Conservation (phyloP, 1,140 invertebrate species). For the Drosophila nikananu region DNA sequence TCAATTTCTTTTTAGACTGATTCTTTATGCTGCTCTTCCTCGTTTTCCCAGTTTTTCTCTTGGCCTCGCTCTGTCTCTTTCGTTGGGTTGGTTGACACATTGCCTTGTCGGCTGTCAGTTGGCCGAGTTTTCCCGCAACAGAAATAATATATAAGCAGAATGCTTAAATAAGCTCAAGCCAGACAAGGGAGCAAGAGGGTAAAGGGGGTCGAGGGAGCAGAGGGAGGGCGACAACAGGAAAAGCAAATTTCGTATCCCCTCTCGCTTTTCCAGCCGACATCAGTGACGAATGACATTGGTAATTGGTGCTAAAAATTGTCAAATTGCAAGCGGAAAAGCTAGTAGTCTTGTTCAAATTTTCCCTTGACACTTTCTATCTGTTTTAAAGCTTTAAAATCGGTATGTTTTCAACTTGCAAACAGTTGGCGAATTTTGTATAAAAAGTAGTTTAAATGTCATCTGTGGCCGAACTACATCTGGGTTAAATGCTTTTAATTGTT, state of each 20-base stretch:
- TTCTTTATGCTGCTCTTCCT: slow-evolving; percentile 27
- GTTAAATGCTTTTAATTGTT: slow-evolving; percentile 42
- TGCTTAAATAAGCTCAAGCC: slow-evolving; percentile 52
- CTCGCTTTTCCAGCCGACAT: slow-evolving; percentile 20
- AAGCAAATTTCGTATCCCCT: slow-evolving; percentile 6
- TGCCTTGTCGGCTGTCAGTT: slow-evolving; percentile 54
- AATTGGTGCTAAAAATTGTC: slow-evolving; percentile 71
- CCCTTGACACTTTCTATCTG: neutral
- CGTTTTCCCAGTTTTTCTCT: neutral
- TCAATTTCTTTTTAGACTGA: slow-evolving; percentile 3
- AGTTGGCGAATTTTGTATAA: slow-evolving; percentile 4
- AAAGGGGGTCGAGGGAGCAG: too few species aligned
- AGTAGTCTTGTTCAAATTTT: slow-evolving; percentile 5
- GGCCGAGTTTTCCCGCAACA: slow-evolving; percentile 42
- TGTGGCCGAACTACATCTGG: slow-evolving; percentile 23
- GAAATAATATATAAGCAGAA: slow-evolving; percentile 63
- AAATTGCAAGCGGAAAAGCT: slow-evolving; percentile 39
- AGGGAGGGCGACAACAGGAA: neutral
- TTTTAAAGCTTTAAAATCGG: slow-evolving; percentile 41
- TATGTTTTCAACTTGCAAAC: neutral
- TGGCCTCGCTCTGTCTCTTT: neutral
- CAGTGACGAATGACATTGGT: slow-evolving; percentile 65
- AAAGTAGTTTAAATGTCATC: slow-evolving; percentile 31
- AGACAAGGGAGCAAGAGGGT: slow-evolving; percentile 25
- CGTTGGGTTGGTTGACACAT: slow-evolving; percentile 25